A percentile compares a stretch with the other conserved stretches of the same genome.
phyloP scores from a whole-genome alignment of 2,113 vertebrate genomes.

The Meles meles region DNA sequence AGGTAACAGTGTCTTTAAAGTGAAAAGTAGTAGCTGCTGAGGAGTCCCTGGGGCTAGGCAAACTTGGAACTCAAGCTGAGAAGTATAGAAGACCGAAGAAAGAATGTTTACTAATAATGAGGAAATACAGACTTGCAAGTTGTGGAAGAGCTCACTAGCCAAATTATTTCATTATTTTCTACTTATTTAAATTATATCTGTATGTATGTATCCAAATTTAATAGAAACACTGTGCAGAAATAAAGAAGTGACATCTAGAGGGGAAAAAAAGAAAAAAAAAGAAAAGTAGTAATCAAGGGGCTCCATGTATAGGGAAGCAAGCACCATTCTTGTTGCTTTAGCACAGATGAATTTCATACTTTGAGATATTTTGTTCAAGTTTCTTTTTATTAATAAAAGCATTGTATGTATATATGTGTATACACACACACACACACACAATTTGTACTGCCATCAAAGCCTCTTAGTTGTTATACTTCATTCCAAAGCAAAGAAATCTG shows the following conservation, averaged over 20 bases:
- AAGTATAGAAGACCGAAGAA: no score
- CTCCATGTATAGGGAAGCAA: accelerated
- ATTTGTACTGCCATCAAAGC: not conserved
- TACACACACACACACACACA: not conserved
- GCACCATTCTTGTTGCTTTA: not conserved
- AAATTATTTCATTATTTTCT: not conserved
- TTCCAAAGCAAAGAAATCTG: not conserved
- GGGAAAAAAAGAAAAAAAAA: no score
- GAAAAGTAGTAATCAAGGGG: not conserved
- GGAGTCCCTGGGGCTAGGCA: no score
- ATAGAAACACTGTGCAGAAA: not conserved
- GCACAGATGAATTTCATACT: not conserved
- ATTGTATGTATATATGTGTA: not conserved
- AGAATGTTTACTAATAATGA: not conserved
- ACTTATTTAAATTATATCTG: not conserved
- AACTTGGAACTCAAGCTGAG: no score
- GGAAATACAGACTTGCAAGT: not conserved
- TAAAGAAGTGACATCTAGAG: not conserved
- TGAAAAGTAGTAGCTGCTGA: not conserved
- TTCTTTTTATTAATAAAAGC: not conserved
- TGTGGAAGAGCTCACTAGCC: not conserved
- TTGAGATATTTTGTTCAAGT: not conserved
- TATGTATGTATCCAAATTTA: not conserved
- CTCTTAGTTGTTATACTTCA: not conserved
- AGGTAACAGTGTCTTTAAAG: not conserved